phyloP scores from a whole-genome alignment of 2,888 invertebrate species.

The Theristus sp. region DNA sequence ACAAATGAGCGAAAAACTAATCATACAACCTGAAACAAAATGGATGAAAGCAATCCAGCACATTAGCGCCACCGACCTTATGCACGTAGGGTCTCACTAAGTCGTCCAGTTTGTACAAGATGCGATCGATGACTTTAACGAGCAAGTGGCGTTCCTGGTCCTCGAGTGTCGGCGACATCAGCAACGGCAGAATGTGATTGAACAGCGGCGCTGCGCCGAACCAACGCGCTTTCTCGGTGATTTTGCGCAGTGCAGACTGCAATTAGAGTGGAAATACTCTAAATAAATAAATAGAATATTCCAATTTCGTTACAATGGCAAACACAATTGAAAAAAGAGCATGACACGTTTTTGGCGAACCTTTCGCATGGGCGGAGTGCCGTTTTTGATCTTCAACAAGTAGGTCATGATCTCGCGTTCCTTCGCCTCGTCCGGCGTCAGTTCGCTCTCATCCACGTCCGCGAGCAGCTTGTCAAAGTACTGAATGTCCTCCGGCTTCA shows the following conservation, averaged over 20 bases:
- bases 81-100: slow-evolving; percentile 96
- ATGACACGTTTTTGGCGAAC: too few species aligned
- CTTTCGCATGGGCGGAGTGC: slow-evolving; percentile 97
- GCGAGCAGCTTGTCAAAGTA: slow-evolving; percentile 95
- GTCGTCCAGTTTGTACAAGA: slow-evolving; percentile 92
- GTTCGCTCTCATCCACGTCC: slow-evolving; percentile 87
- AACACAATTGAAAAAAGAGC: neutral
- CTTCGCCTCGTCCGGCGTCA: slow-evolving; percentile 80
- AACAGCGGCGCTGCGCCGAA: slow-evolving; percentile 96
- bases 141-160: slow-evolving; percentile 96
- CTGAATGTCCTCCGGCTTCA: slow-evolving; percentile 98
- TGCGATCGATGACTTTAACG: slow-evolving; percentile 95
- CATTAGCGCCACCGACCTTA: too few species aligned
- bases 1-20: too few species aligned
- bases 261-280: neutral
- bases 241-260: slow-evolving; percentile 66
- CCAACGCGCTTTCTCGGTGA: slow-evolving; percentile 93
- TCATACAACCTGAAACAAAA: too few species aligned
- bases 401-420: slow-evolving; percentile 98
- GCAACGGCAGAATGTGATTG: slow-evolving; percentile 89
- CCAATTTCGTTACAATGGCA: neutral
- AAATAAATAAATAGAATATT: neutral
- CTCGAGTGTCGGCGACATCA: slow-evolving; percentile 99
- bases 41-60: too few species aligned
- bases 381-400: slow-evolving; percentile 92